Conservation (phyloP, 2,797 vertebrate genomes). For the Artibeus jamaicensis region DNA sequence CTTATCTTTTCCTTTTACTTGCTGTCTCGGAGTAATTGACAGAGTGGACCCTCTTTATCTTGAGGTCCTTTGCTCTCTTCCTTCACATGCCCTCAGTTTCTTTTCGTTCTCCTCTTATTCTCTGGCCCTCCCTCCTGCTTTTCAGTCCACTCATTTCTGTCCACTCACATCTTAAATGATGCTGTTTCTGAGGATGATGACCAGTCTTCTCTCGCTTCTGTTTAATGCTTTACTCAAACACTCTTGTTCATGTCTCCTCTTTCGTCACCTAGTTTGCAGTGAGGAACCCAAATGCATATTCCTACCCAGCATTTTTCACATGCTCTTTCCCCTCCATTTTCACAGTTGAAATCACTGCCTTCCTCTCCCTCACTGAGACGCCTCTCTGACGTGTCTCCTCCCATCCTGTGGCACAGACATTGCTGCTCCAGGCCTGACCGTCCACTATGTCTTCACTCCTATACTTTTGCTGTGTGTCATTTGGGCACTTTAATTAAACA, state of each 20-base stretch:
- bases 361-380: background rate
- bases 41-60: background rate
- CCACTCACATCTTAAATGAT: background rate
- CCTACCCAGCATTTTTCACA: background rate
- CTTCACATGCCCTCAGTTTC: background rate
- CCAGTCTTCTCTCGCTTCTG: background rate
- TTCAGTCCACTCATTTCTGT: background rate
- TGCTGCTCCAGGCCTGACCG: accelerated
- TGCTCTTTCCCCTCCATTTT: background rate
- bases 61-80: background rate
- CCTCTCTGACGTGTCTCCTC: background rate
- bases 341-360: background rate
- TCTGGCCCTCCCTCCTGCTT: background rate
- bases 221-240: background rate
- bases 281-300: background rate
- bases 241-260: background rate
- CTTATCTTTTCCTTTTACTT: background rate
- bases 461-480: background rate
- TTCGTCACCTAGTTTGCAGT: background rate
- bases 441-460: background rate
- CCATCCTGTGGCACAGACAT: background rate
- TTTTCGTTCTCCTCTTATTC: background rate
- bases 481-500: background rate
- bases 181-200: background rate
- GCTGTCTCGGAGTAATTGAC: background rate